Conservation (phyloP, 1,140 invertebrate genomes). For the Euwallacea similis region DNA sequence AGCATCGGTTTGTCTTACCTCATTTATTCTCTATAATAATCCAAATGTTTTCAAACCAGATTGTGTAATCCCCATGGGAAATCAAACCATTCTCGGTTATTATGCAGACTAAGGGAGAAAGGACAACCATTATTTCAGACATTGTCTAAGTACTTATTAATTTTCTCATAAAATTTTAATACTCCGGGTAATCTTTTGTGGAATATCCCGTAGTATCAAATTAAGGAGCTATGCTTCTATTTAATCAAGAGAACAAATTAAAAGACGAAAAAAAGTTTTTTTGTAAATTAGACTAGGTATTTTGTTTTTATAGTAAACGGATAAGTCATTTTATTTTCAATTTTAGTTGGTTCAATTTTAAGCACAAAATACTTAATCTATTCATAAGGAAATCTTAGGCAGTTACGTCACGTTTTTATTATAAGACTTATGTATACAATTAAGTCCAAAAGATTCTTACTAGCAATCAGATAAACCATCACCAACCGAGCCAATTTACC, state of each 20-base stretch:
- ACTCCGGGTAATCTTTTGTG: neutral
- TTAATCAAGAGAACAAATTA: too few relatives aligned
- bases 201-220: neutral
- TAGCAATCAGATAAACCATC: neutral
- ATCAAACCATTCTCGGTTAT: constrained; percentile 28
- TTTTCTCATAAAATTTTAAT: constrained; percentile 27
- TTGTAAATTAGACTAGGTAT: too few relatives aligned
- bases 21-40: constrained; percentile 9
- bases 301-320: too few relatives aligned
- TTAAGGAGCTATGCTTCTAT: too few relatives aligned
- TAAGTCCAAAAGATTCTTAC: neutral
- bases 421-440: too few relatives aligned
- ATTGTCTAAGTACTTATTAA: constrained; percentile 28
- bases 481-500: neutral
- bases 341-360: too few relatives aligned
- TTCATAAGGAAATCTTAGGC: too few relatives aligned
- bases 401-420: too few relatives aligned
- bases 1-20: neutral
- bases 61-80: constrained; percentile 20
- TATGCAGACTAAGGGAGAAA: constrained; percentile 20
- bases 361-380: too few relatives aligned
- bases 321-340: too few relatives aligned
- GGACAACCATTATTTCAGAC: constrained; percentile 26
- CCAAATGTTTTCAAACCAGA: constrained; percentile 21
- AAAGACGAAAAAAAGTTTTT: too few relatives aligned